These are phyloP conservation scores for Zelostemma sp. DNA, from an alignment of 1,140 invertebrate species.

Conservation along the genomic window DNA sequence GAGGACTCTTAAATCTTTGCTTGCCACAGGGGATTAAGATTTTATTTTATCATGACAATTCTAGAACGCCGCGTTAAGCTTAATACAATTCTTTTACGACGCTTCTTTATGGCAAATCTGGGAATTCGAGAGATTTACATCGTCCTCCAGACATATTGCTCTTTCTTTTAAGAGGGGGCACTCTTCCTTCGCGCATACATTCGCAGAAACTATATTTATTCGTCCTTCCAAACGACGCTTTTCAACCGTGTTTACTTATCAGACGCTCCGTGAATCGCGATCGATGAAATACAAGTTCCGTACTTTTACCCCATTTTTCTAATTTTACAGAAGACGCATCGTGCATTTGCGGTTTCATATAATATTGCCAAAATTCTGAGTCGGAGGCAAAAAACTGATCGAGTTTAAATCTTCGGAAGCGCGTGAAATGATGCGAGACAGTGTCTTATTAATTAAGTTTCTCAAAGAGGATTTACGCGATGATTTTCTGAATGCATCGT, in stretches of 20 bases:
- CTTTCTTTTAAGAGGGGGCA: slow-evolving; percentile 17
- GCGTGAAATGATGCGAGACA: slow-evolving; percentile 36
- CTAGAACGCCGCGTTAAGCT: slow-evolving; percentile 51
- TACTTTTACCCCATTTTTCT: too few relatives aligned
- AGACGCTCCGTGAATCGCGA: neutral
- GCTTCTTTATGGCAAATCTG: slow-evolving; percentile 54
- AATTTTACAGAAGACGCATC: too few relatives aligned
- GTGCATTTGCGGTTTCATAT: too few relatives aligned
- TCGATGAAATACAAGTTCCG: too few relatives aligned
- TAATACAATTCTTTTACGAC: slow-evolving; percentile 63
- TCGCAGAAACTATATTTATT: slow-evolving; percentile 36
- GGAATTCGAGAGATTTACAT: slow-evolving; percentile 50
- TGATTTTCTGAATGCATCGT: slow-evolving; percentile 44
- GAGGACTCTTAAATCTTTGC: slow-evolving; percentile 55
- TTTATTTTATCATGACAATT: slow-evolving; percentile 63
- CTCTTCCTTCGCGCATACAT: slow-evolving; percentile 17
- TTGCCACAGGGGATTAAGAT: slow-evolving; percentile 59
- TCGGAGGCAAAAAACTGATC: too few relatives aligned
- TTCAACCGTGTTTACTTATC: neutral
- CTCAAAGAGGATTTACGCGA: slow-evolving; percentile 56
- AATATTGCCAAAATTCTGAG: too few relatives aligned
- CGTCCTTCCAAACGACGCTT: slow-evolving; percentile 21
- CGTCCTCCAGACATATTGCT: slow-evolving; percentile 45
- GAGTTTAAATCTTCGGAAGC: too few relatives aligned
- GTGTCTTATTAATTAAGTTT: slow-evolving; percentile 61